Conservation (phyloP, 2,888 invertebrate species). For the Eremobia ochroleuca region DNA sequence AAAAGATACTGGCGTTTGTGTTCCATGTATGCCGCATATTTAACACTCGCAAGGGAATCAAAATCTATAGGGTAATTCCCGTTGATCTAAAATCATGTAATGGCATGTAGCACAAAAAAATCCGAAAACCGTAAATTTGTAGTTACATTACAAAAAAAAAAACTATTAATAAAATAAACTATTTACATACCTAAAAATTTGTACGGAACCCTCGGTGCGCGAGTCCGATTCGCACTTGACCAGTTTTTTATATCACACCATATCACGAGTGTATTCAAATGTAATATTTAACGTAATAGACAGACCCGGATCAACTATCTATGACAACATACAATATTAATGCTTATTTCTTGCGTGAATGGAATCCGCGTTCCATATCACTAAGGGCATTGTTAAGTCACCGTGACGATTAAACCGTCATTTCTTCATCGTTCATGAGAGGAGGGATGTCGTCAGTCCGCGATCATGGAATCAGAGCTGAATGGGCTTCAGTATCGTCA, state of each 20-base stretch:
- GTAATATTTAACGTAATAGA: background rate
- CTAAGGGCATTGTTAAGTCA: background rate
- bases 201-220: too few species aligned
- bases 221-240: too few species aligned
- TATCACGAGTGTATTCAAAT: background rate
- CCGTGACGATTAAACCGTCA: background rate
- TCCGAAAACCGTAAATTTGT: too few species aligned
- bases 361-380: background rate
- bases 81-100: too few species aligned
- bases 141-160: too few species aligned
- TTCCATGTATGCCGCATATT: too few species aligned
- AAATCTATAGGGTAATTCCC: too few species aligned
- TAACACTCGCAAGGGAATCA: too few species aligned
- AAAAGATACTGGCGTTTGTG: too few species aligned
- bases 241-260: background rate
- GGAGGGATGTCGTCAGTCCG: background rate
- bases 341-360: background rate
- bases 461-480: background rate
- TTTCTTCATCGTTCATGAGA: background rate
- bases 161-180: too few species aligned
- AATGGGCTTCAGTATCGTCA: background rate
- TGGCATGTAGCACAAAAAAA: too few species aligned
- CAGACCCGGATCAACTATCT: background rate
- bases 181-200: too few species aligned
- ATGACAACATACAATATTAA: background rate